Evolutionary conservation across 2,113 vertebrate genomes (phyloP).

Genomic region (Myotis brandtii): DNA sequence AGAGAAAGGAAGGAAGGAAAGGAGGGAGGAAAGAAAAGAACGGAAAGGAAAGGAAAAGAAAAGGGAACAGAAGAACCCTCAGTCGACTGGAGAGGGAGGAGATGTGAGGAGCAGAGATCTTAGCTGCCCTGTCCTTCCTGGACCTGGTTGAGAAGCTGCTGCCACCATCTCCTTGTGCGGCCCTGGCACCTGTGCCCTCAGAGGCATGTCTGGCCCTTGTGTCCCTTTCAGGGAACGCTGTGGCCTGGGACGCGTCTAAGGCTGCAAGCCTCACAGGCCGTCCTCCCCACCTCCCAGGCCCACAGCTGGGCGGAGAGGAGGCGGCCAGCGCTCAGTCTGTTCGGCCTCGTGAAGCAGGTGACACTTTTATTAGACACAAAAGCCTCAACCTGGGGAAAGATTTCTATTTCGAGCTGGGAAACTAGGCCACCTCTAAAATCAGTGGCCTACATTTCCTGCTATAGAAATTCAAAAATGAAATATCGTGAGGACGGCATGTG

Average conservation of each 20-base stretch:
- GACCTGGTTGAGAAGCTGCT: accelerated
- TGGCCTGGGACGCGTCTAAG: neutral
- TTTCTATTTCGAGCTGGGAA: constrained; percentile 77
- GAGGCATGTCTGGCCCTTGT: accelerated
- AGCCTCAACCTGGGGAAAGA: constrained; percentile 38
- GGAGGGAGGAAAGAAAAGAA: neutral
- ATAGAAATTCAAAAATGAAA: constrained; percentile 67
- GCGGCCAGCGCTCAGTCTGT: neutral
- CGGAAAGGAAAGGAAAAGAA: neutral
- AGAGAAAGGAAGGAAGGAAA: neutral
- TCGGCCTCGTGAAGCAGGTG: neutral
- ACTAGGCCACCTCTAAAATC: constrained; percentile 73
- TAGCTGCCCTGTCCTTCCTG: neutral
- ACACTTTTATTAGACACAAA: constrained; percentile 56
- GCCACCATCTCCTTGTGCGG: accelerated
- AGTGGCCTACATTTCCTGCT: constrained; percentile 75
- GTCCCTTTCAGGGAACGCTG: neutral
- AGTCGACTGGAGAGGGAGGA: accelerated
- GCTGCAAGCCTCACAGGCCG: accelerated
- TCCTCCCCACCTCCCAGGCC: too few relatives aligned
- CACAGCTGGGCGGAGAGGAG: neutral
- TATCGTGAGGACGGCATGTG: accelerated
- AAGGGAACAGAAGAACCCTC: neutral
- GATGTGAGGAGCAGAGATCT: accelerated
- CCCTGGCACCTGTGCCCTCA: neutral